Base-by-base conservation (phyloP, 2,113 vertebrate species). In the Myrmecobius fasciatus region DNA sequence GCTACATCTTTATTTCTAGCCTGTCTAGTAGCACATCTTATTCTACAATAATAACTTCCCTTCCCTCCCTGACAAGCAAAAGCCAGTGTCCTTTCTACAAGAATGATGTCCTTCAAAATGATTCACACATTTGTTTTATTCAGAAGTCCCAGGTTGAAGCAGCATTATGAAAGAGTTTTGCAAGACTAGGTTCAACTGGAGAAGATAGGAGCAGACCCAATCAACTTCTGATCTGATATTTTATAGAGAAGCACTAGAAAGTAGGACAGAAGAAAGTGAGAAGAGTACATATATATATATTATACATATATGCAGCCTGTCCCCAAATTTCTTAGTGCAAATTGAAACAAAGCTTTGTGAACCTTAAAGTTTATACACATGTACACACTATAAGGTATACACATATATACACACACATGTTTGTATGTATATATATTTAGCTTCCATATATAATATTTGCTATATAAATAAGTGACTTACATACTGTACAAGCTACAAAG, bases 1-100 rank as follows among this genome's bases (percentile, higher is more conserved):
- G n/a, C 25, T 92, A 36, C 90, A 67, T 12, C 49, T 53, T 90
- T 94, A 91, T 20, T 90, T 95, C 54, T 89, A 54, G 17, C 92
- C 46, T 51, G 89, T 91, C 31, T 36, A 67, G 3, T 31, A 67
- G 9, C 31, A 36, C 60, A 67, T 67, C 46, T 93, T n/a, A 89
- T 90, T 8, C 24, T 14, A 49, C 14, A 48, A 25, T 88, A 89
- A 12, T 51, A 10, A 10, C 49, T 51, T 90, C 26, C 92, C 51
- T 90, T n/a, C 20, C 5, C 14, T 90, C 11, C 90, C 88, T 95
- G 22, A 88, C 1, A 95, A 96, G 47, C 25, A 6, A 90, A 51
- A 90, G 54, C 10, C 22, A 90, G 14, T 94, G 8, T n/a, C n/a
- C 28, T 92, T 92, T 43, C 60, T 5, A 53, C 26, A 67, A 36